Base-by-base conservation (phyloP, 1,140 invertebrate genomes). In the Drosophila ananassae region DNA sequence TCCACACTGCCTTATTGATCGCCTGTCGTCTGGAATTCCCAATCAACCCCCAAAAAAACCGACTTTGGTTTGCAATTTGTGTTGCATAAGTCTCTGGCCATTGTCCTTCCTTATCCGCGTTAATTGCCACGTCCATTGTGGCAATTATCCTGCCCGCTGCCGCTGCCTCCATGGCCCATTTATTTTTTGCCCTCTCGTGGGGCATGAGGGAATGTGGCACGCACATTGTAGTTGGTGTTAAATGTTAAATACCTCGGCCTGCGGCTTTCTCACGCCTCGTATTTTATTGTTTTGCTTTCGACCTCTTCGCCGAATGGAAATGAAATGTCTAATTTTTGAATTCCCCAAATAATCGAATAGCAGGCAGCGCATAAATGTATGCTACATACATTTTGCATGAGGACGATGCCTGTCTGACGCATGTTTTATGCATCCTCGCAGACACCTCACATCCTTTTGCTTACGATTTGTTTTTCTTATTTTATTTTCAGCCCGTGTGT, bases 231-330 rank as follows among this genome's bases (percentile, higher is more conserved):
- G 58, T 64, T 76, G 73, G 67, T 71, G 83, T 87, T 82, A 82
- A 89, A 83, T 71, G 83, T 87, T 87, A 79, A 89, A 89, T 73
- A 62, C 61, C 34, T 55, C 25, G 25, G 63, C 84, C 83, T 58
- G 21, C 48, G 76, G 84, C 79, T 69, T 55, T 89, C 83, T 83
- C 63, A 83, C 83, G 72, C 79, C 79, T 83, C 51, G 46, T 73
- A 47, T 78, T 85, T 85, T 63, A 85, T 84, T 85, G 68, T 77
- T 69, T 55, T 46, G 51, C 10, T 24, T 34, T 28, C 25, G 34
- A 37, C 39, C 39, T 9, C 44, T 24, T 3, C 7, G 8, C 9
- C 41, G 10, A 37, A 37, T 28, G 25, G 7, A 56, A 57, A 76
- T 75, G 57, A 67, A 79, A 77, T 57, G 59, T 55, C 60, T 77